Conservation (phyloP, 2,113 vertebrate genomes). For the Spea bombifrons region DNA sequence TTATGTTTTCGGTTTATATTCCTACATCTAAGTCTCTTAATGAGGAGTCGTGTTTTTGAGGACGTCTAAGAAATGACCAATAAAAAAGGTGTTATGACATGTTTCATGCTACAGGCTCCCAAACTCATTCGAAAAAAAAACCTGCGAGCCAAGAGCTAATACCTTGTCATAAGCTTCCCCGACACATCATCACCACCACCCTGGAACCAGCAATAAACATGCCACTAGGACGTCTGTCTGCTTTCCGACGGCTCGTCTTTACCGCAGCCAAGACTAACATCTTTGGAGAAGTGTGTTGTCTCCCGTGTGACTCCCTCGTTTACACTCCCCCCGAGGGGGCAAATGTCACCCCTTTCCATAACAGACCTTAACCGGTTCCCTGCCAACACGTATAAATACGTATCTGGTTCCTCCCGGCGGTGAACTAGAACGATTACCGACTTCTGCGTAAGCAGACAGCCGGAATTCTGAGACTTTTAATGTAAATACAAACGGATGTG, state of each 20-base stretch:
- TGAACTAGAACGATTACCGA: too few species aligned
- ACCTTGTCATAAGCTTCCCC: constrained; percentile 14
- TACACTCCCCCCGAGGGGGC: neutral
- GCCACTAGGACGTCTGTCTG: constrained; percentile 18
- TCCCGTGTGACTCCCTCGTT: constrained; percentile 12
- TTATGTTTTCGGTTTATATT: too few species aligned
- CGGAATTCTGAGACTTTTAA: too few species aligned
- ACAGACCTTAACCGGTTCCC: too few species aligned
- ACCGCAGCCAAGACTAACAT: constrained; percentile 15
- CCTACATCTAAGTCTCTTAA: too few species aligned
- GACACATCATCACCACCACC: constrained; percentile 24
- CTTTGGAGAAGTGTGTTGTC: constrained; percentile 1
- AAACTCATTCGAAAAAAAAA: neutral
- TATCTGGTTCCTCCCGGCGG: too few species aligned
- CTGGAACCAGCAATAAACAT: constrained; percentile 31
- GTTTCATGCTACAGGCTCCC: neutral
- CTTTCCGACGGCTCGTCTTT: constrained; percentile 14
- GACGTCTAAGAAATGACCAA: neutral
- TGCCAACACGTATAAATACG: too few species aligned
- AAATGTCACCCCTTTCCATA: too few species aligned
- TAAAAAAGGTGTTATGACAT: neutral
- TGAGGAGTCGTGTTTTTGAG: neutral
- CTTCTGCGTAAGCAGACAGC: too few species aligned
- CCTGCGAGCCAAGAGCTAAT: constrained; percentile 16
- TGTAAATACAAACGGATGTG: too few species aligned